Conservation (phyloP, 2,113 vertebrate species). For the Xiphias gladius region DNA sequence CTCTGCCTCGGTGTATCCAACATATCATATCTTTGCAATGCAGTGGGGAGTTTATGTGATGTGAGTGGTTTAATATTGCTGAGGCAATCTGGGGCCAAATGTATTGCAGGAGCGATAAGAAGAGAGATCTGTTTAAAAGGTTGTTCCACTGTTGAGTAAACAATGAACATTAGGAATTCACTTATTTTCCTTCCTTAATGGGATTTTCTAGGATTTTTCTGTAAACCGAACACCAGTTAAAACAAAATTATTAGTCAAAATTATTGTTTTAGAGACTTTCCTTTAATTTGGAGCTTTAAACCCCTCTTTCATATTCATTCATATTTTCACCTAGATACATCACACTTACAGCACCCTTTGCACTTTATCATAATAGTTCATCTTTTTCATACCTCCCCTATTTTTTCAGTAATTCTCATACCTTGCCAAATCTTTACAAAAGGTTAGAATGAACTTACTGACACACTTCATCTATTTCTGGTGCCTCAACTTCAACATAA, state of each 20-base stretch:
- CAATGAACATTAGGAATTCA: neutral
- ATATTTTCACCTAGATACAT: neutral
- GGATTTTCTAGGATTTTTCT: neutral
- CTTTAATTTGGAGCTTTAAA: neutral
- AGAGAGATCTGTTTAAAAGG: neutral
- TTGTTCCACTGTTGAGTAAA: slow-evolving; percentile 12
- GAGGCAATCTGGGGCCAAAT: slow-evolving; percentile 29
- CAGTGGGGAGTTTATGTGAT: slow-evolving; percentile 36
- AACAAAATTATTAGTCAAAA: neutral
- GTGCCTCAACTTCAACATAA: neutral
- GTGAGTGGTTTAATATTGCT: slow-evolving; percentile 33
- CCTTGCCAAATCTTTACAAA: neutral
- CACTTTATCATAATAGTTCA: neutral
- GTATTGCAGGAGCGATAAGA: slow-evolving; percentile 10
- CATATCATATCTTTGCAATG: slow-evolving; percentile 40
- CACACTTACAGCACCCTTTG: neutral
- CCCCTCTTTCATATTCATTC: neutral
- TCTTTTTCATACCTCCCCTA: neutral
- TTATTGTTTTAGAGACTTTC: neutral
- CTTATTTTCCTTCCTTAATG: neutral
- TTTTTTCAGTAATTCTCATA: neutral
- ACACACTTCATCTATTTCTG: neutral
- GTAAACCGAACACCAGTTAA: neutral
- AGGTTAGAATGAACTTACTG: neutral
- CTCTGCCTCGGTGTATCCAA: slow-evolving; percentile 38